phyloP scores from a whole-genome alignment of 2,797 vertebrate species.

The Momotus momota region DNA sequence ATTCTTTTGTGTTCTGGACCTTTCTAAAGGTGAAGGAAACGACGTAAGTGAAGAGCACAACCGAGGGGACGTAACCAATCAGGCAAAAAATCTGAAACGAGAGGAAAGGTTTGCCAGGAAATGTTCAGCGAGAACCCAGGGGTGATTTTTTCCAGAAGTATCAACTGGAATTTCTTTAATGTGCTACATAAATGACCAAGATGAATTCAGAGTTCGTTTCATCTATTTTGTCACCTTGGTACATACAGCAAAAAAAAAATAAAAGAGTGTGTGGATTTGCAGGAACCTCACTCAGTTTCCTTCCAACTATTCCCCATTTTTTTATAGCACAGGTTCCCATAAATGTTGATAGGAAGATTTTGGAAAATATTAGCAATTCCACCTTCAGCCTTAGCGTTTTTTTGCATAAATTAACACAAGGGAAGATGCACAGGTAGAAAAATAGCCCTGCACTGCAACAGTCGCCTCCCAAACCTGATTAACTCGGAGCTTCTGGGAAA shows the following conservation, averaged over 20 bases:
- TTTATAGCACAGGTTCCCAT: neutral
- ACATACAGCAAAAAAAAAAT: neutral
- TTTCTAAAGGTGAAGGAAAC: conserved; percentile 91
- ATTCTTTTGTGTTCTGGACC: conserved; percentile 93
- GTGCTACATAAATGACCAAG: neutral
- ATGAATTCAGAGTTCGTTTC: neutral
- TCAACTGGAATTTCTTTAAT: neutral
- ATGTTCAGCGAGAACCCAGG: neutral
- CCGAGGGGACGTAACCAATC: conserved; percentile 89
- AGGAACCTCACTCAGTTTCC: neutral
- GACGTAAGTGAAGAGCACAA: conserved; percentile 92
- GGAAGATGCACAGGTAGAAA: neutral
- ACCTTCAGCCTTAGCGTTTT: neutral
- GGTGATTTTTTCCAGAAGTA: neutral
- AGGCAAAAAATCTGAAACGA: conserved; percentile 87
- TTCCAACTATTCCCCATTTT: neutral
- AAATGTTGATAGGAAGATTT: neutral
- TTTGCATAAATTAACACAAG: neutral
- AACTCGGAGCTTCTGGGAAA: neutral
- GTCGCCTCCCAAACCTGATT: neutral
- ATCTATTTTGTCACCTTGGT: neutral
- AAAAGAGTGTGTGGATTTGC: neutral
- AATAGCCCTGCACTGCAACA: neutral
- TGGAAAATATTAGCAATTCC: neutral
- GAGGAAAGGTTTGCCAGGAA: neutral